Evolutionary conservation across 2,797 vertebrate species (phyloP).

Genomic region (Typhlichthys subterraneus): DNA sequence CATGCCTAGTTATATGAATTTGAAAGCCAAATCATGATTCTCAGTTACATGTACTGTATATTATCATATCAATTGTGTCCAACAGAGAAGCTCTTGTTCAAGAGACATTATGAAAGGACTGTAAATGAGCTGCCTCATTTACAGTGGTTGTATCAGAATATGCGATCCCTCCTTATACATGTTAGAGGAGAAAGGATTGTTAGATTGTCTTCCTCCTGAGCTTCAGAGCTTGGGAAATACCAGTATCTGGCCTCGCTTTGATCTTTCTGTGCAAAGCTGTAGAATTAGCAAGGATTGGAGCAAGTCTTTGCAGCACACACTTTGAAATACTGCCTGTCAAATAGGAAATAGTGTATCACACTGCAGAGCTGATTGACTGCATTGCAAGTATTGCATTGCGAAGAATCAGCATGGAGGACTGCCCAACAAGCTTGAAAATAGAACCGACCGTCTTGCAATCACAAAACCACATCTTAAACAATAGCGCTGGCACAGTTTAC

Average conservation of each 20-base stretch:
- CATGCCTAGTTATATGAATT: conserved; percentile 7
- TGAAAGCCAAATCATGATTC: background rate
- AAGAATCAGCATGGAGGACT: conserved; percentile 32
- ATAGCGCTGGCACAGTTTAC: conserved; percentile 67
- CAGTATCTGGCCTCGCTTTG: conserved; percentile 13
- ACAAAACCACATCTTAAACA: conserved; percentile 32
- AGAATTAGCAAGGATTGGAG: conserved; percentile 26
- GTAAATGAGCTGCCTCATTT: conserved; percentile 24
- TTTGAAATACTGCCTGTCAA: conserved; percentile 13
- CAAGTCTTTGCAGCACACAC: conserved; percentile 20
- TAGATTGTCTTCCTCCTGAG: conserved; percentile 14
- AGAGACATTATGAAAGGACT: conserved; percentile 20
- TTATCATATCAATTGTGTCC: conserved; percentile 17
- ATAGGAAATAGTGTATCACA: conserved; percentile 24
- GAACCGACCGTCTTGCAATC: conserved; percentile 23
- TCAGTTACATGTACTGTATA: conserved; percentile 1
- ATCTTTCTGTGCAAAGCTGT: conserved; percentile 28
- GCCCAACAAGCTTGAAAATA: conserved; percentile 48
- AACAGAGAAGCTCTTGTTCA: conserved; percentile 27
- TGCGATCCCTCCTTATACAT: conserved; percentile 17
- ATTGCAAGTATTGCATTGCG: conserved; percentile 35
- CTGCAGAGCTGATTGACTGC: background rate
- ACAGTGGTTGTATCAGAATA: background rate
- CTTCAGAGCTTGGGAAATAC: conserved; percentile 29
- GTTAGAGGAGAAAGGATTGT: conserved; percentile 27